These are phyloP conservation scores for Kryptopterus vitreolus DNA, from an alignment of 2,797 vertebrate species.

Conservation along the genomic window DNA sequence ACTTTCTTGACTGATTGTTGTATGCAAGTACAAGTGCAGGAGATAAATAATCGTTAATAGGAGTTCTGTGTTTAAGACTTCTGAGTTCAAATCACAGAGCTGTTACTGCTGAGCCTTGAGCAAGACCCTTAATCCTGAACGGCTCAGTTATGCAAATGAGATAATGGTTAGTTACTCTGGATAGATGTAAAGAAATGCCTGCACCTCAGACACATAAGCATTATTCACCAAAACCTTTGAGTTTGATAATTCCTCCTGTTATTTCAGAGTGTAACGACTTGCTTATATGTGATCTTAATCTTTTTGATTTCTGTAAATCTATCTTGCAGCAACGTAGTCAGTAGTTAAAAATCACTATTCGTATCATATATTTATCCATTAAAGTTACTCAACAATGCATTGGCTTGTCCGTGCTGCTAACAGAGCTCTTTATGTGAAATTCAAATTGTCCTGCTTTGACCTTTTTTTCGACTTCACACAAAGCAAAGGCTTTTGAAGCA, in stretches of 20 bases:
- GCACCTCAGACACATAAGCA: not conserved
- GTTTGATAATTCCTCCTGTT: no score
- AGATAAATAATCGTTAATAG: no score
- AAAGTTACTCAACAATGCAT: not conserved
- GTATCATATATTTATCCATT: not conserved
- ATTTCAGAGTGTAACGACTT: not conserved
- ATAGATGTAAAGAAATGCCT: not conserved
- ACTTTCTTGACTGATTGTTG: not conserved
- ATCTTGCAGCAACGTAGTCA: not conserved
- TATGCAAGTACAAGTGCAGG: not conserved
- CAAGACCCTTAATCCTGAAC: no score
- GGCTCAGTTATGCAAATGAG: no score
- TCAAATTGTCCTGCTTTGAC: slow-evolving; percentile 30
- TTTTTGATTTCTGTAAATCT: not conserved
- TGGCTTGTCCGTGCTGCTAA: not conserved
- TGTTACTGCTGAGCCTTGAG: no score
- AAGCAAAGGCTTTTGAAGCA: slow-evolving; percentile 40
- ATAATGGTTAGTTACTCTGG: no score
- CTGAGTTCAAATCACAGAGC: no score
- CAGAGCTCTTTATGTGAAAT: slow-evolving; percentile 11
- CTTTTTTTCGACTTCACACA: slow-evolving; percentile 38
- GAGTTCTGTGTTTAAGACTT: no score
- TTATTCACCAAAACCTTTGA: not conserved
- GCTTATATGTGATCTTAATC: not conserved
- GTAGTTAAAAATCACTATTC: not conserved